Base-by-base conservation (phyloP, 2,888 invertebrate species). In the Agrypnus murinus region DNA sequence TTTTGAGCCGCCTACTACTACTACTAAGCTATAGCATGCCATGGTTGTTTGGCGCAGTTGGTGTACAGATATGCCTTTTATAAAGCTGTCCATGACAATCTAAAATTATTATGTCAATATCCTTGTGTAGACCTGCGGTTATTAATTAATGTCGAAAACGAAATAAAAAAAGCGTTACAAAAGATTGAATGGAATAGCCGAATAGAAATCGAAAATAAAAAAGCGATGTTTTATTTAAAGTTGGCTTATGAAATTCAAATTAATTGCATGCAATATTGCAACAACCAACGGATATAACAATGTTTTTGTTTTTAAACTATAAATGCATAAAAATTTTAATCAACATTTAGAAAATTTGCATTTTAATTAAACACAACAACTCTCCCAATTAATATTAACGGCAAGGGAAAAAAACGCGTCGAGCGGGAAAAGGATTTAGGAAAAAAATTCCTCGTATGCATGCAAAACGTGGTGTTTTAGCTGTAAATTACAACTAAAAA, bases 401-500 rank as follows among this genome's bases (percentile, higher is more conserved):
- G 17, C 17, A 15, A 38, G 6, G n/a, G 1, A 10, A 14, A 43
- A 40, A 40, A n/a, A 10, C 2, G 7, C 40, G 40, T 10, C 3
- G 7, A 40, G 40, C 40, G 7, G 40, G n/a, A 10, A 25, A 5
- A 5, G 25, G 5, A 3, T 25, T 25, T 2, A 5, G 25, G 5
- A 25, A 25, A 25, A n/a, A 50, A 50, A 2, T n/a, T n/a, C 8
- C 25, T 25, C 17, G 10, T 15, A n/a, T 50, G 50, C 17, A 50
- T 50, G 50, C 50, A 17, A n/a, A 43, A 43, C 43, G 25, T 15
- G 50, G 17, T 50, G 50, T 50, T 50, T 17, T 43, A 4, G 15
- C 50, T 19, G 10, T 50, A 50, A 50, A 50, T 50, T 50, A 19
- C 19, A 14, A 50, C 50, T 50, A 50, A 50, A 50, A 50, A 50